Evolutionary conservation across 2,113 vertebrate species (phyloP).

Genomic region (Nestor notabilis): DNA sequence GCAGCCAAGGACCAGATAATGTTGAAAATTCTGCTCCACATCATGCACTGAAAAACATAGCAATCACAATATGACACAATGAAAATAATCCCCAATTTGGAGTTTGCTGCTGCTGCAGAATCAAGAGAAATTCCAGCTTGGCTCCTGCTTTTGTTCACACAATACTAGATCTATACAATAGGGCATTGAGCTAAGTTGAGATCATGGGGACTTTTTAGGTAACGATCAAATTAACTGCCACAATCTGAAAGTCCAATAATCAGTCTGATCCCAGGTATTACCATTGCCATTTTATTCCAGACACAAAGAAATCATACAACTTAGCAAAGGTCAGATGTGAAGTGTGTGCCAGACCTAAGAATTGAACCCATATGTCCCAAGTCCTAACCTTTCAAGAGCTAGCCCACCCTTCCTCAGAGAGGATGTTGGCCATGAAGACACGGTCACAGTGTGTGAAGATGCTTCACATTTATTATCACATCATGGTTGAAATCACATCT

Average conservation of each 20-base stretch:
- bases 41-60: neutral
- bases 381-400: neutral
- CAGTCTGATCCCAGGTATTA: conserved; percentile 5
- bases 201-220: neutral
- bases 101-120: neutral
- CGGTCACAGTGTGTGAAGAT: neutral
- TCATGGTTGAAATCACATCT: neutral
- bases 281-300: neutral
- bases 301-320: neutral
- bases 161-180: neutral
- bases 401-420: neutral
- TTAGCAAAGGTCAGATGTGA: neutral
- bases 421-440: neutral
- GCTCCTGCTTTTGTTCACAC: neutral
- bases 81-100: neutral
- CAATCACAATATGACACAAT: neutral
- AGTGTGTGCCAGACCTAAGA: neutral
- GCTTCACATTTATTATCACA: neutral
- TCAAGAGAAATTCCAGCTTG: neutral
- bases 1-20: neutral
- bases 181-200: neutral
- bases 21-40: conserved; percentile 20
- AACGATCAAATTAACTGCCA: neutral
- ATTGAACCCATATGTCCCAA: conserved; percentile 1
- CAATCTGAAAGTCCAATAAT: neutral